Conservation (phyloP, 2,797 vertebrate species). For the Myotis myotis region DNA sequence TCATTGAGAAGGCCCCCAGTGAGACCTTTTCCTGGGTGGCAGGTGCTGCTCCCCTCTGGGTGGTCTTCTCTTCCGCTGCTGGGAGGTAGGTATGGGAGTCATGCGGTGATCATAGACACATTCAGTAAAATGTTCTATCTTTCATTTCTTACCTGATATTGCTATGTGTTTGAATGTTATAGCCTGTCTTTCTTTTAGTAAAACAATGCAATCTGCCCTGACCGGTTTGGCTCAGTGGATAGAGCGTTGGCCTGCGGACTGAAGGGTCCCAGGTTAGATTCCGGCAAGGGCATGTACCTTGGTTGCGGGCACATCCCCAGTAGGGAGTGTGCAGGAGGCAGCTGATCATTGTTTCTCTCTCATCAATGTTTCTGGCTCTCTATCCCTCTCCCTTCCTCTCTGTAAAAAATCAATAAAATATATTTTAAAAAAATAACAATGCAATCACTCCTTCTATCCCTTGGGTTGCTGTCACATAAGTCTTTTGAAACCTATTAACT, state of each 20-base stretch:
- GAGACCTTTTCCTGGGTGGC: not conserved
- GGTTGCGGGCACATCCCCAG: too few relatives aligned
- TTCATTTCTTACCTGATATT: not conserved
- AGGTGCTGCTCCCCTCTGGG: rapidly evolving
- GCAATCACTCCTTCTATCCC: not conserved
- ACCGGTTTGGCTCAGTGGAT: too few relatives aligned
- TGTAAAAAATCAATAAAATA: too few relatives aligned
- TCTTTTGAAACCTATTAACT: not conserved
- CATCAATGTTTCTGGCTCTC: too few relatives aligned
- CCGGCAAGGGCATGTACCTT: too few relatives aligned
- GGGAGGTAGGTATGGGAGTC: too few relatives aligned
- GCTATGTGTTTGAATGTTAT: not conserved
- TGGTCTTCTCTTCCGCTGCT: not conserved
- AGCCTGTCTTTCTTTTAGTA: not conserved
- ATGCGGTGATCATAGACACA: not conserved
- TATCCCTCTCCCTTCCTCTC: too few relatives aligned
- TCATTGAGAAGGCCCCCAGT: not conserved
- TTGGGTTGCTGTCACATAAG: not conserved
- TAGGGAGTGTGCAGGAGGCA: too few relatives aligned
- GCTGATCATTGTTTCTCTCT: too few relatives aligned
- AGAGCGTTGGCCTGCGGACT: too few relatives aligned
- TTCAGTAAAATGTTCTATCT: not conserved
- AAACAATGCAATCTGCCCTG: not conserved
- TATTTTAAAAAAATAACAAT: not conserved
- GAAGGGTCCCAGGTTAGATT: too few relatives aligned